phyloP scores from a whole-genome alignment of 2,888 invertebrate species.

The Lutraria lutraria region DNA sequence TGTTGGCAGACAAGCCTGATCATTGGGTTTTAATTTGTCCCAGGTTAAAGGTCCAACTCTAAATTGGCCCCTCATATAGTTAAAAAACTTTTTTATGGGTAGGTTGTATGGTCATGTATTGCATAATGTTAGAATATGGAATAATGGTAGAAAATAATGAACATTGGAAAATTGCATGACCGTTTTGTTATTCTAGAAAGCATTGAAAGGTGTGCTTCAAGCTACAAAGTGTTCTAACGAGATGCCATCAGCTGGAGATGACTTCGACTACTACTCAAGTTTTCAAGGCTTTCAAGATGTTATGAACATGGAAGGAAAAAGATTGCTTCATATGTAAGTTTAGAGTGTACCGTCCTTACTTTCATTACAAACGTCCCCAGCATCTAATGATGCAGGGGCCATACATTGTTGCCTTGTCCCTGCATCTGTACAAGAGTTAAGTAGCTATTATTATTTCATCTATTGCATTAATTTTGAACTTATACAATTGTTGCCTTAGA shows the following conservation, averaged over 20 bases:
- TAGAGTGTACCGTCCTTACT: not conserved
- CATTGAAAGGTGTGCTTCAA: constrained; percentile 90
- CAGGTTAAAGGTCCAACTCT: not conserved
- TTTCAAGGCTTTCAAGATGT: constrained; percentile 91
- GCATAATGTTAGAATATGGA: not conserved
- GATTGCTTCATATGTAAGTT: constrained; percentile 89
- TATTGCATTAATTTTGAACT: too few relatives aligned
- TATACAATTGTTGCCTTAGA: too few relatives aligned
- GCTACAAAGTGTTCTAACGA: constrained; percentile 91
- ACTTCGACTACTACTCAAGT: constrained; percentile 92
- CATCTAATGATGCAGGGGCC: too few relatives aligned
- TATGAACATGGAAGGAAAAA: constrained; percentile 90
- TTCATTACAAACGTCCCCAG: too few relatives aligned
- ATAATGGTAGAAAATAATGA: not conserved
- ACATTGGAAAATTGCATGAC: not conserved
- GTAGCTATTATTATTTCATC: too few relatives aligned
- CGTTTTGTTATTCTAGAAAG: constrained; percentile 88
- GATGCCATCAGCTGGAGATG: constrained; percentile 90
- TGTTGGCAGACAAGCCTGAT: too few relatives aligned
- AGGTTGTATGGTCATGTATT: too few relatives aligned
- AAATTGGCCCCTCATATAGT: not conserved
- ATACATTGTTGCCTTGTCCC: too few relatives aligned
- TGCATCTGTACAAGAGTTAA: too few relatives aligned
- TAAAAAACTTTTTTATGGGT: too few relatives aligned
- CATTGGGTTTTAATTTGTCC: not conserved